A percentile compares a stretch with the other conserved stretches of the same genome.
These are phyloP conservation scores for Epsilonema sp. DNA, from an alignment of 2,888 invertebrate genomes.

Conservation along the genomic window DNA sequence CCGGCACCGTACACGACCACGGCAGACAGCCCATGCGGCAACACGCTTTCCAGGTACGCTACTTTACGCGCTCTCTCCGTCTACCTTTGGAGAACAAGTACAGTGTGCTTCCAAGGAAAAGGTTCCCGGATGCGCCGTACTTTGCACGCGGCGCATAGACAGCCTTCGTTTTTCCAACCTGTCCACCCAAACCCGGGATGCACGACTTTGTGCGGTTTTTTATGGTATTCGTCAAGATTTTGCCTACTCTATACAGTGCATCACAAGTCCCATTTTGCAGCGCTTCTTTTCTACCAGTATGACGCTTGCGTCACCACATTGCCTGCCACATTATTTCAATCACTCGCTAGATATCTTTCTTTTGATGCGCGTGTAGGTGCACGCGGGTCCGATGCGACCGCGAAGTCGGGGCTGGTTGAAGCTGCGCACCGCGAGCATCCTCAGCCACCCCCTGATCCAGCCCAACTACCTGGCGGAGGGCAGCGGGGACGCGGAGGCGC, in stretches of 20 bases:
- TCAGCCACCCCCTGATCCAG: conserved; percentile 60
- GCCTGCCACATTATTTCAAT: too few species aligned
- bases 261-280: too few species aligned
- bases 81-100: too few species aligned
- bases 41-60: conserved; percentile 33
- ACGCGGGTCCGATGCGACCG: conserved; percentile 46
- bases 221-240: too few species aligned
- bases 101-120: too few species aligned
- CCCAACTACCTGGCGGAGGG: conserved; percentile 60
- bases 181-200: neutral
- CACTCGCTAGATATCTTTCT: neutral
- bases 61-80: too few species aligned
- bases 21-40: conserved; percentile 32
- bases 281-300: too few species aligned
- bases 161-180: neutral
- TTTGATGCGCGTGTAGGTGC: conserved; percentile 21
- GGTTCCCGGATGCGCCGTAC: too few species aligned
- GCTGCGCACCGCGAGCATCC: conserved; percentile 51
- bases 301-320: too few species aligned
- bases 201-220: too few species aligned
- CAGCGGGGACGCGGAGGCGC: conserved; percentile 36
- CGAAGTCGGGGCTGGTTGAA: conserved; percentile 62
- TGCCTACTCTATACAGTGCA: too few species aligned
- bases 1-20: conserved; percentile 36
- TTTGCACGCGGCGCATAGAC: too few species aligned